A percentile compares a stretch with the other conserved stretches of the same genome.
Conservation (phyloP, 2,888 invertebrate species). For the Elysia crispata region DNA sequence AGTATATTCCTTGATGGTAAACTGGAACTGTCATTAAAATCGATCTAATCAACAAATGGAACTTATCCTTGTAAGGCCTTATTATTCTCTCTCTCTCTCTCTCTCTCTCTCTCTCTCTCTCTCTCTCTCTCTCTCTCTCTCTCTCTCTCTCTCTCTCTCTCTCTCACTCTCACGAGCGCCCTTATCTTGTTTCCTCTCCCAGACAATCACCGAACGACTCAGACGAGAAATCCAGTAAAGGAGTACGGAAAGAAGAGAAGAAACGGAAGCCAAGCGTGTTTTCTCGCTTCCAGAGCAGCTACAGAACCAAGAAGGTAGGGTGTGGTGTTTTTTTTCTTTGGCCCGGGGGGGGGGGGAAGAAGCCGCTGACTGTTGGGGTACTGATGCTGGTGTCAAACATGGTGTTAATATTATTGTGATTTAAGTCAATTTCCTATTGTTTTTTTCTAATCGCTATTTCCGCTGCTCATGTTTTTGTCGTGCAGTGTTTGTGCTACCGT, state of each 20-base stretch:
- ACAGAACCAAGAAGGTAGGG: conserved; percentile 69
- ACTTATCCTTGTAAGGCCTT: conserved; percentile 11
- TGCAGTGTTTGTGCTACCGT: too few relatives aligned
- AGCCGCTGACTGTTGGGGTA: too few relatives aligned
- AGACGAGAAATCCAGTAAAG: conserved; percentile 54
- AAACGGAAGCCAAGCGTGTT: conserved; percentile 71
- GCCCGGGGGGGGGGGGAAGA: too few relatives aligned
- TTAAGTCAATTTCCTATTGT: too few relatives aligned
- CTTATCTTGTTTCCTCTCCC: background rate
- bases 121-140: conserved; percentile 12
- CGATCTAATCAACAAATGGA: too few relatives aligned
- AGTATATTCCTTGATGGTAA: too few relatives aligned
- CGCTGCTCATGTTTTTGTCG: too few relatives aligned
- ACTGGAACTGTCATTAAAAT: too few relatives aligned
- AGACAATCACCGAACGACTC: conserved; percentile 46
- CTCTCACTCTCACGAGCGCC: background rate
- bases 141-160: conserved; percentile 9
- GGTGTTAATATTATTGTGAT: too few relatives aligned
- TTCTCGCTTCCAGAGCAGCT: conserved; percentile 72
- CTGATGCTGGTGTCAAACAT: too few relatives aligned
- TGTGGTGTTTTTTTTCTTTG: background rate
- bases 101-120: conserved; percentile 2
- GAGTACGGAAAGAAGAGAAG: conserved; percentile 60
- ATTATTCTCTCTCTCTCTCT: background rate
- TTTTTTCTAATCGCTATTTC: too few relatives aligned